Conservation (phyloP, 2,797 vertebrate genomes). For the Miopithecus talapoin region DNA sequence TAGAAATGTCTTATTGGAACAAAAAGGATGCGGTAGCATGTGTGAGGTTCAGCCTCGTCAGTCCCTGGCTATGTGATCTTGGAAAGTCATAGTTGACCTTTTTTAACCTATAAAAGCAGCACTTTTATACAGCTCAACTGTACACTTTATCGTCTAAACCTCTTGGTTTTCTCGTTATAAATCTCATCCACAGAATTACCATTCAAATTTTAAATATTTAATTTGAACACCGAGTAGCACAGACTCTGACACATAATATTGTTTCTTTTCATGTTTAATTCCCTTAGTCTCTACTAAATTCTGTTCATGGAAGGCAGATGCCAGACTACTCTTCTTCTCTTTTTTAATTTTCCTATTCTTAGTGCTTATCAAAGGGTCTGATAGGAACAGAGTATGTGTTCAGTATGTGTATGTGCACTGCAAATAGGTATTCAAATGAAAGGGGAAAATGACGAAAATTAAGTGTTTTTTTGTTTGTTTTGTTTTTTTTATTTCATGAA, state of each 20-base stretch:
- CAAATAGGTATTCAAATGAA: not conserved
- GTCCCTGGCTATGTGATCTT: not conserved
- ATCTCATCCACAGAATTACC: not conserved
- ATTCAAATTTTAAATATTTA: not conserved
- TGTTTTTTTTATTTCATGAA: not conserved
- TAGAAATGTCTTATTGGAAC: not conserved
- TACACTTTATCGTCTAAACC: not conserved
- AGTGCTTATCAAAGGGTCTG: not conserved
- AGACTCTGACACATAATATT: not conserved
- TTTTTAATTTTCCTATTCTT: not conserved
- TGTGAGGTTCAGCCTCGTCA: rapidly evolving
- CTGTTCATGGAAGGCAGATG: not conserved
- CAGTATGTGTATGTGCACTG: not conserved
- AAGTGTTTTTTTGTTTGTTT: too few relatives aligned
- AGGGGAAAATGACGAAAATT: not conserved
- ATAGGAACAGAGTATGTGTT: not conserved
- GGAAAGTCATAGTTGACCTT: not conserved
- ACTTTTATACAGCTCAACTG: not conserved
- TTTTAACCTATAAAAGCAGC: not conserved
- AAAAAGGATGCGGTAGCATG: not conserved
- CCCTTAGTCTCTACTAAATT: not conserved
- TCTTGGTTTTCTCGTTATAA: not conserved
- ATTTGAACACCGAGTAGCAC: not conserved
- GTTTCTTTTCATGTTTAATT: not conserved
- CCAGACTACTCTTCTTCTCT: not conserved